Percentiles rank a stretch among this genome's conserved stretches.
These are phyloP conservation scores for Leptodactylus fallax DNA, from an alignment of 2,797 vertebrate species.

Conservation along the genomic window DNA sequence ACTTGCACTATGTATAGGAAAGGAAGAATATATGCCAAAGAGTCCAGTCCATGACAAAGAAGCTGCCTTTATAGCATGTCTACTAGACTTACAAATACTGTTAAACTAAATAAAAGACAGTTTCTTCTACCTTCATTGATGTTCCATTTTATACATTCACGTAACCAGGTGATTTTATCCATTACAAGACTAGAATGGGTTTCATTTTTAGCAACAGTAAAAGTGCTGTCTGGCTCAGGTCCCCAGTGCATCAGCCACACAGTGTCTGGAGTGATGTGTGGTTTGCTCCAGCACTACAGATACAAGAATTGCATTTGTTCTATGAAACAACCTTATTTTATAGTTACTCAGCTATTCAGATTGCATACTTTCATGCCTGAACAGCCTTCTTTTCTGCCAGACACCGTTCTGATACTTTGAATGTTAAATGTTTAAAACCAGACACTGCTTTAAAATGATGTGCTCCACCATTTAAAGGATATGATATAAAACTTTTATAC, in stretches of 20 bases:
- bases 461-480: slow-evolving; percentile 49
- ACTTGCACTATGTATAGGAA: too few relatives aligned
- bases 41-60: too few relatives aligned
- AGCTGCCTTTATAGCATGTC: too few relatives aligned
- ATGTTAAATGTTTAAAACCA: slow-evolving; percentile 63
- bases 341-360: slow-evolving; percentile 57
- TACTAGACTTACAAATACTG: too few relatives aligned
- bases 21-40: too few relatives aligned
- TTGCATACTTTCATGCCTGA: slow-evolving; percentile 62
- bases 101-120: too few relatives aligned
- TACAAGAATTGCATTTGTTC: slow-evolving; percentile 46
- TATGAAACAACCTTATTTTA: slow-evolving; percentile 27
- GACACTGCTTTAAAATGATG: slow-evolving; percentile 57
- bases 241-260: background rate
- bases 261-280: background rate
- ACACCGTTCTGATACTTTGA: slow-evolving; percentile 61
- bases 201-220: too few relatives aligned
- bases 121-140: background rate
- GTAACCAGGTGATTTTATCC: background rate
- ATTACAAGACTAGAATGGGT: background rate
- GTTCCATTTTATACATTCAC: background rate
- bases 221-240: background rate
- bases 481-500: slow-evolving; percentile 47
- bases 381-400: slow-evolving; percentile 53
- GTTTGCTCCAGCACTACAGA: background rate